These are phyloP conservation scores for Fragum fragum DNA, from an alignment of 2,888 invertebrate genomes.

Conservation along the genomic window DNA sequence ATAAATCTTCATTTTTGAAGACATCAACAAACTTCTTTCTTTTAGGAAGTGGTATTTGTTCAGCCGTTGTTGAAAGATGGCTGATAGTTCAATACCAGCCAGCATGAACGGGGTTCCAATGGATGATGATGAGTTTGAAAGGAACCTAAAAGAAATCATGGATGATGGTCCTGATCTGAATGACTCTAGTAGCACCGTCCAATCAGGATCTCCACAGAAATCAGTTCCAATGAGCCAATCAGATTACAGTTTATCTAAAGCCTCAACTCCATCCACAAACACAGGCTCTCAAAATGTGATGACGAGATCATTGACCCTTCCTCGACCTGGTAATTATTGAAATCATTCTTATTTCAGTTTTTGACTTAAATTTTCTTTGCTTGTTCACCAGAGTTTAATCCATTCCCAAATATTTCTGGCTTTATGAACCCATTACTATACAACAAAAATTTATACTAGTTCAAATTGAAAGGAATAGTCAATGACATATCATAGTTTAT, in stretches of 20 bases:
- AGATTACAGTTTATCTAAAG: slow-evolving; percentile 63
- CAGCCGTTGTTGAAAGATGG: slow-evolving; percentile 43
- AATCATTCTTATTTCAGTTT: too few relatives aligned
- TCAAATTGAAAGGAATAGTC: too few relatives aligned
- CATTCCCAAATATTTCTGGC: too few relatives aligned
- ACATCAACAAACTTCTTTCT: too few relatives aligned
- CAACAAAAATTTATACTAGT: too few relatives aligned
- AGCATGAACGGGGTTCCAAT: slow-evolving; percentile 68
- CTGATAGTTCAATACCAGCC: slow-evolving; percentile 60
- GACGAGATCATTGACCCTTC: slow-evolving; percentile 54
- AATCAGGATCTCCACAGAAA: slow-evolving; percentile 76
- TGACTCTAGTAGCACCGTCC: slow-evolving; percentile 82
- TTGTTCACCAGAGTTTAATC: too few relatives aligned
- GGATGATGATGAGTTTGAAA: slow-evolving; percentile 84
- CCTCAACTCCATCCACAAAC: not conserved
- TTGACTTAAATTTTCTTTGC: too few relatives aligned
- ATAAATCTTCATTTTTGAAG: too few relatives aligned
- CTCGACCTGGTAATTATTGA: slow-evolving; percentile 9
- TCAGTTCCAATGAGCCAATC: slow-evolving; percentile 49
- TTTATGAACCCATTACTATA: too few relatives aligned
- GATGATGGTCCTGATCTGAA: slow-evolving; percentile 84
- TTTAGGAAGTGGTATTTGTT: too few relatives aligned
- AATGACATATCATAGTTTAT: too few relatives aligned
- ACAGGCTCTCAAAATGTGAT: slow-evolving; percentile 15
- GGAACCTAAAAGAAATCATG: slow-evolving; percentile 84